Evolutionary conservation across 2,113 vertebrate genomes (phyloP), one percentile per base, ranked within the genome.

Genomic region (Notothenia coriiceps): DNA sequence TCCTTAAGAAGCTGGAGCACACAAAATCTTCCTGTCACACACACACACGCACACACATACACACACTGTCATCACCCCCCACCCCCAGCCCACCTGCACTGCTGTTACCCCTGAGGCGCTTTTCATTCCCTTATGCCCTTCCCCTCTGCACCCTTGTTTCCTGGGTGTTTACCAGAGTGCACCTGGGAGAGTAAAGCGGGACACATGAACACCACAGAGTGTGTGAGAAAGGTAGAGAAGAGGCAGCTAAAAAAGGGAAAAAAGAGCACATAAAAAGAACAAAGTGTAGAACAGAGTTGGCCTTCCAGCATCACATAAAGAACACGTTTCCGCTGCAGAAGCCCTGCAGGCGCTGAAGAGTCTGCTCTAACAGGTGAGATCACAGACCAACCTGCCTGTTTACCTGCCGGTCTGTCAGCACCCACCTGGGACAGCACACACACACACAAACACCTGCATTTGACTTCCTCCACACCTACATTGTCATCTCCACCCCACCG

Each of bases 281-380:
- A 5, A 29, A 81, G 59, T 6, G 35, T 40, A 40, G 35, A 40
- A 6, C 29, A n/a, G 85, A 90, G 63, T 2, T 46, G 46, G 49
- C 71, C 54, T 71, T 80, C 67, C 77, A 87, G 67, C 79, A 56
- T 77, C 77, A 74, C 70, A 84, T 82, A 85, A 89, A 91, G 83
- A 74, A 73, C 61, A 62, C 18, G 70, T 86, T 93, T 91, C 87
- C 86, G 80, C 67, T 76, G 83, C 80, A 59, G 76, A 86, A 86
- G 79, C 82, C 88, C 79, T 62, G 70, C 60, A 87, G 85, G 88
- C 88, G 87, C 77, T 86, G 85, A 57, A 47, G 73, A 72, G 85
- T 89, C 89, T 89, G 85, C 86, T 81, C 78, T 79, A 83, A 80
- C 93, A 93, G 89, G 91, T 92, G 92, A 91, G 93, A 91, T 93